These are phyloP conservation scores for Synergus laeviventris DNA, from an alignment of 2,888 invertebrate species.

Conservation along the genomic window DNA sequence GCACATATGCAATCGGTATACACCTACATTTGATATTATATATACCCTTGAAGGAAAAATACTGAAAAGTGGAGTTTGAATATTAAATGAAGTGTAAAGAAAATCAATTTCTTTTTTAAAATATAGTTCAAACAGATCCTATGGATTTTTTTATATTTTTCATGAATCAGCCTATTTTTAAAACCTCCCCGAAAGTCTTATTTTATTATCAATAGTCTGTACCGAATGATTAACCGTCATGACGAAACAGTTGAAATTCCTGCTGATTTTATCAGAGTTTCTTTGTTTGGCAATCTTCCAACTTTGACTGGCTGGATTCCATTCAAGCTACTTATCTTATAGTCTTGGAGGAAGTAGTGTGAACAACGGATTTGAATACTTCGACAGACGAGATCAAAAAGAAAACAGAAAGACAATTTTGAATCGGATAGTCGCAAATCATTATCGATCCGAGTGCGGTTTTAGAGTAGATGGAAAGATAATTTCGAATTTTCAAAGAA, in stretches of 20 bases:
- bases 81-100: neutral
- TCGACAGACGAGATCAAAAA: conserved; percentile 29
- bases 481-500: neutral
- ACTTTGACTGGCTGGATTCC: conserved; percentile 27
- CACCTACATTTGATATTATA: too few relatives aligned
- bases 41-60: neutral
- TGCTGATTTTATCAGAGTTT: conserved; percentile 34
- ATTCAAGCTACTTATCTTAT: conserved; percentile 28
- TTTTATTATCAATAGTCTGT: neutral
- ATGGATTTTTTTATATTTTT: neutral
- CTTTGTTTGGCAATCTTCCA: conserved; percentile 6
- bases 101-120: neutral
- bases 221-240: conserved; percentile 14
- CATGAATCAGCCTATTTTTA: neutral
- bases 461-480: neutral
- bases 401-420: neutral
- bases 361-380: conserved; percentile 14
- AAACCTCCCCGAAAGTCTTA: neutral
- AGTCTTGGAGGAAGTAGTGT: conserved; percentile 31
- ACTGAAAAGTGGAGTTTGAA: neutral
- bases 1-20: too few relatives aligned
- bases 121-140: neutral
- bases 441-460: conserved; percentile 12
- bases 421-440: neutral
- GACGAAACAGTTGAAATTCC: conserved; percentile 35